A percentile compares a stretch with the other conserved stretches of the same genome.
These are phyloP conservation scores for Neotoxoptera formosana DNA, from an alignment of 1,140 invertebrate species.

Conservation along the genomic window DNA sequence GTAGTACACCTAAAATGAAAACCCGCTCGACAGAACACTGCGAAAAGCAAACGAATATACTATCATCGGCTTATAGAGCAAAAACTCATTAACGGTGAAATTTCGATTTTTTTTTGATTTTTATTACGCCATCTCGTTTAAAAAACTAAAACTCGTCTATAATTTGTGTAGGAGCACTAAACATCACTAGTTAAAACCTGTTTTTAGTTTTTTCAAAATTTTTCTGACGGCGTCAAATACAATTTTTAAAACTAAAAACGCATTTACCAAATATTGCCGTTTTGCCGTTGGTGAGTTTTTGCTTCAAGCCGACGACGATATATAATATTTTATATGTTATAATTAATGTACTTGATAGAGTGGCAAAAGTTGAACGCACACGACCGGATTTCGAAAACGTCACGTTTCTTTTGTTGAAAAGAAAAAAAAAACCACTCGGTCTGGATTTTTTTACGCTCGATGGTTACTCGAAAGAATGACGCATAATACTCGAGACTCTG, in stretches of 20 bases:
- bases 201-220: too few relatives aligned
- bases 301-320: too few relatives aligned
- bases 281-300: too few relatives aligned
- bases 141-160: too few relatives aligned
- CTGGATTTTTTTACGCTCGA: constrained; percentile 19
- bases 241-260: too few relatives aligned
- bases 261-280: too few relatives aligned
- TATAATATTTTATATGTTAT: neutral
- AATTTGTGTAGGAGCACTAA: too few relatives aligned
- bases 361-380: constrained; percentile 19
- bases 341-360: constrained; percentile 15
- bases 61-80: neutral
- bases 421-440: neutral
- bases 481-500: constrained; percentile 19
- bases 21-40: neutral
- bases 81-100: too few relatives aligned
- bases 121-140: too few relatives aligned
- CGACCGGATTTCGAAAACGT: constrained; percentile 17
- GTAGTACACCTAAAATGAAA: neutral
- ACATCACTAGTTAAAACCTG: too few relatives aligned
- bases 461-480: constrained; percentile 26
- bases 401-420: neutral
- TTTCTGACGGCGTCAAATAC: too few relatives aligned
- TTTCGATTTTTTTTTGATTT: too few relatives aligned
- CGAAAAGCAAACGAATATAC: neutral